phyloP scores from a whole-genome alignment of 2,797 vertebrate species.

The Epinephelus awoara region DNA sequence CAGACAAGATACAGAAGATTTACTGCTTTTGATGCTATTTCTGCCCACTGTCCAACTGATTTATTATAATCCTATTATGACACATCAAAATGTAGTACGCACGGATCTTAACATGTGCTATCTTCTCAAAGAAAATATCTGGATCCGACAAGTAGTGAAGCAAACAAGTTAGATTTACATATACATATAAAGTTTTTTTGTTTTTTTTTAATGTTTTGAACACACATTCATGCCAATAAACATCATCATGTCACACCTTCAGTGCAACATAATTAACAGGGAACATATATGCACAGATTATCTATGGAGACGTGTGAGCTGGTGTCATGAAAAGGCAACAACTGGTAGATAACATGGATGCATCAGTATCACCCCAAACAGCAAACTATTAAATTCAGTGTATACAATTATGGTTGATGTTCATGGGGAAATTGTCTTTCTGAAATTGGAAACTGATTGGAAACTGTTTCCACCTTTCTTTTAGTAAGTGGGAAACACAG shows the following conservation, averaged over 20 bases:
- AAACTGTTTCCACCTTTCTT: no score
- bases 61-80: slow-evolving; percentile 13
- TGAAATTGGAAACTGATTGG: slow-evolving; percentile 17
- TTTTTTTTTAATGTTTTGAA: not conserved
- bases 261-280: not conserved
- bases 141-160: slow-evolving; percentile 7
- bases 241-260: not conserved
- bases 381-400: not conserved
- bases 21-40: not conserved
- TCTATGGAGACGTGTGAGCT: not conserved
- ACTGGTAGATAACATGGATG: not conserved
- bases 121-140: not conserved
- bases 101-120: not conserved
- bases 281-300: not conserved
- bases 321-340: no score
- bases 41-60: slow-evolving; percentile 4
- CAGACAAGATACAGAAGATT: slow-evolving; percentile 13
- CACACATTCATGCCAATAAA: not conserved
- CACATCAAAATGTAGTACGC: slow-evolving; percentile 3
- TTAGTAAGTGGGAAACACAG: no score
- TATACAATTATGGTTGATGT: not conserved
- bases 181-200: no score
- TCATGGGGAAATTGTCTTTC: not conserved
- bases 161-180: no score
- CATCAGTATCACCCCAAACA: not conserved